phyloP scores from a whole-genome alignment of 2,797 vertebrate species.

The Gila robusta region DNA sequence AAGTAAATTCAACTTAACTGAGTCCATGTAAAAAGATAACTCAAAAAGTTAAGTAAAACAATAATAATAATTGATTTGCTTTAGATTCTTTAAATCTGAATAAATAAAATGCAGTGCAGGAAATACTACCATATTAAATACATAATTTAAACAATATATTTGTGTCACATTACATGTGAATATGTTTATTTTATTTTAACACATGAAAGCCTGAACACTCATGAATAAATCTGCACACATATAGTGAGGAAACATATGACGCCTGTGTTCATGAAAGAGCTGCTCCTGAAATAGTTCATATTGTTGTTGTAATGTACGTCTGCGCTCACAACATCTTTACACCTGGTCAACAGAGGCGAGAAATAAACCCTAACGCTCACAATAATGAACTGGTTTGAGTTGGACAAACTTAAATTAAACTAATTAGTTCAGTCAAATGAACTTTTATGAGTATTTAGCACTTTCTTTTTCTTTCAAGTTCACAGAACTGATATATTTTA shows the following conservation, averaged over 20 bases:
- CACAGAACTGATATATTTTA: too few relatives aligned
- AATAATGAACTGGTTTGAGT: too few relatives aligned
- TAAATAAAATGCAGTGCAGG: not conserved
- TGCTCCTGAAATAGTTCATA: not conserved
- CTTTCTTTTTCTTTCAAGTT: too few relatives aligned
- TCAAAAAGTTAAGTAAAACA: not conserved
- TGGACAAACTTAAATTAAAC: not conserved
- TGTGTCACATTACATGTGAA: not conserved
- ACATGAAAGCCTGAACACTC: not conserved
- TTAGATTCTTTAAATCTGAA: not conserved
- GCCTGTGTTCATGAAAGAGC: conserved; percentile 13
- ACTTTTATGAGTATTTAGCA: too few relatives aligned
- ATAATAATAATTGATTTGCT: not conserved
- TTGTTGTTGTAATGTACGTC: conserved; percentile 7
- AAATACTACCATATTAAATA: not conserved
- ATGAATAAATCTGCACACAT: not conserved
- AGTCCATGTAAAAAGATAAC: not conserved
- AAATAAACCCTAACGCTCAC: too few relatives aligned
- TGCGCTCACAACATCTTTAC: conserved; percentile 16
- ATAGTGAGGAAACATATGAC: not conserved
- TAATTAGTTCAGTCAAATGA: too few relatives aligned
- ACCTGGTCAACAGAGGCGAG: conserved; percentile 23
- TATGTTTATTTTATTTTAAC: too few relatives aligned
- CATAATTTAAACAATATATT: not conserved
- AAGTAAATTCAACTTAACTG: not conserved